A percentile compares a stretch with the other conserved stretches of the same genome.
Evolutionary conservation across 2,888 invertebrate genomes (phyloP).

Genomic region (Tipula vernalis): DNA sequence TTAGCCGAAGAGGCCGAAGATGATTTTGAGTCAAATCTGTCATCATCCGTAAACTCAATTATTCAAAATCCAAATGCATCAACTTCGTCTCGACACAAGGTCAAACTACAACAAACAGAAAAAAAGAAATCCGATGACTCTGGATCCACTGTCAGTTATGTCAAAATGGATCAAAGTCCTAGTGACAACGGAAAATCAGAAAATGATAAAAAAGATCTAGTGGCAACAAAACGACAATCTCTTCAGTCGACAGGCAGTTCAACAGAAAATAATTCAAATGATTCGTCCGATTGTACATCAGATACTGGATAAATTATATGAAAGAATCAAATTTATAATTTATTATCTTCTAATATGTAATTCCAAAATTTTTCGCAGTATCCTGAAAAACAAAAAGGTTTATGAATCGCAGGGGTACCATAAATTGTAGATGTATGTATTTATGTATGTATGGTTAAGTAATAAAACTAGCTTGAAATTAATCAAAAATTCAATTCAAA

Average conservation of each 20-base stretch:
- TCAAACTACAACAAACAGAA: slow-evolving; percentile 15
- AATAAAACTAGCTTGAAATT: no score
- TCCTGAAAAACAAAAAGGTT: no score
- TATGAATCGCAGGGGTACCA: no score
- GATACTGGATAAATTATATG: slow-evolving; percentile 36
- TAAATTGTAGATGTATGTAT: no score
- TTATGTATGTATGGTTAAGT: no score
- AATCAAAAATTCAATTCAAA: no score
- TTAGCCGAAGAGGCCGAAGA: slow-evolving; percentile 39
- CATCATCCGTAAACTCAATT: slow-evolving; percentile 29
- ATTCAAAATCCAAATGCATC: not conserved
- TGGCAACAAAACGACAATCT: slow-evolving; percentile 31
- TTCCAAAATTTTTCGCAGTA: no score
- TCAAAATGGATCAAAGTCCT: slow-evolving; percentile 34
- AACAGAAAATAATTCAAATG: slow-evolving; percentile 50
- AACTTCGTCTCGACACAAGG: slow-evolving; percentile 9
- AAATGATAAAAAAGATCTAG: slow-evolving; percentile 15
- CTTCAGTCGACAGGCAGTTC: slow-evolving; percentile 32
- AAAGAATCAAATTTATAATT: not conserved
- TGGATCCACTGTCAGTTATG: slow-evolving; percentile 32
- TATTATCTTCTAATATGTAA: not conserved
- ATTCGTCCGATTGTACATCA: slow-evolving; percentile 51
- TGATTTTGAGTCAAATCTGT: slow-evolving; percentile 34
- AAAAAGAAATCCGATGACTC: slow-evolving; percentile 18
- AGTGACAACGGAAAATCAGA: slow-evolving; percentile 30